Conservation (phyloP, 2,113 vertebrate species). For the Marmota flaviventris region DNA sequence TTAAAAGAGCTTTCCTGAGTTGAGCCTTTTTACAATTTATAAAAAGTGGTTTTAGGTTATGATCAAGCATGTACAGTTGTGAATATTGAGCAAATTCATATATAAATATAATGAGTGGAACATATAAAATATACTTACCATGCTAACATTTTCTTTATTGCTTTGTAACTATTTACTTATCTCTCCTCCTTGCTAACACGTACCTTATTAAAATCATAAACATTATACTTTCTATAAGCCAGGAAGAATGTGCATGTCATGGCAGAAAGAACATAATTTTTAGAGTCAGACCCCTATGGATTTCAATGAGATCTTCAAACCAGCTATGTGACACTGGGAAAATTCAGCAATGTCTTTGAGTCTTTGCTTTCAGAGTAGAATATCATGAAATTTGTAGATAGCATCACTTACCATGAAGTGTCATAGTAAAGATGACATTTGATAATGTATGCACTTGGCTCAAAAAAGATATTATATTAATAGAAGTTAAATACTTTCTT, state of each 20-base stretch:
- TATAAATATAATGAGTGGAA: conserved; percentile 76
- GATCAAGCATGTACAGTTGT: conserved; percentile 72
- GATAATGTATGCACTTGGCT: neutral
- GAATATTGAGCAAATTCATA: conserved; percentile 71
- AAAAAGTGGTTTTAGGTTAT: conserved; percentile 50
- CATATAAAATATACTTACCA: conserved; percentile 10
- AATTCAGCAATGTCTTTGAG: neutral
- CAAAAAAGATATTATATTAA: conserved; percentile 40
- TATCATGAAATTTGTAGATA: neutral
- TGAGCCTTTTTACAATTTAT: conserved; percentile 73
- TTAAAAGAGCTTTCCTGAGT: conserved; percentile 69
- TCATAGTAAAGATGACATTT: conserved; percentile 24
- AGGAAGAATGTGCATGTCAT: neutral
- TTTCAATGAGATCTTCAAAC: neutral
- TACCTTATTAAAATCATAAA: neutral
- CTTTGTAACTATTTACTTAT: neutral
- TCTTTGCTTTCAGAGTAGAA: neutral
- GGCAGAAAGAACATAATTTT: neutral
- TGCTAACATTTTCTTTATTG: neutral
- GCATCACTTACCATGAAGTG: neutral
- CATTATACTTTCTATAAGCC: neutral
- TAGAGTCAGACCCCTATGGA: neutral
- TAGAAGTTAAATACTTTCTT: conserved; percentile 4
- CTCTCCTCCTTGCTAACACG: neutral
- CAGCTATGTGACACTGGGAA: neutral